phyloP scores from a whole-genome alignment of 2,113 vertebrate species.

The Eulemur rufifrons region DNA sequence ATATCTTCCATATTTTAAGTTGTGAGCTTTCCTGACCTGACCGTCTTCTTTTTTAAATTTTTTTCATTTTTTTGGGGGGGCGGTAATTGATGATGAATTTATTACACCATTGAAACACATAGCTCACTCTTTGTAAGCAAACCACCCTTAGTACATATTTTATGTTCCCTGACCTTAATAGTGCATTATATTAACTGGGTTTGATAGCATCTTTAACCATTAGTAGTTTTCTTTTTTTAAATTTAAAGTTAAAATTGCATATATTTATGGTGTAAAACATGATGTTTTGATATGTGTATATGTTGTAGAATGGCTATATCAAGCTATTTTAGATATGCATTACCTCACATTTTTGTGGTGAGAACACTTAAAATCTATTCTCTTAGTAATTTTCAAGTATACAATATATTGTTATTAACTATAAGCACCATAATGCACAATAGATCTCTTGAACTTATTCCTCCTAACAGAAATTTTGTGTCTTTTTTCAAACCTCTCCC shows the following conservation, averaged over 20 bases:
- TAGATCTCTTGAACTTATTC: not conserved
- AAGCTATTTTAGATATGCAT: not conserved
- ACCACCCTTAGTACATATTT: not conserved
- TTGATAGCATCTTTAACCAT: not conserved
- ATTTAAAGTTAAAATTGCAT: not conserved
- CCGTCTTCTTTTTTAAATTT: not conserved
- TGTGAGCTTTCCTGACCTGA: not conserved
- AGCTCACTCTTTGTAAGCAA: not conserved
- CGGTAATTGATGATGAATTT: not conserved
- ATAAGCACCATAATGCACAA: not conserved
- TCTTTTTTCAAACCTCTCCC: not conserved
- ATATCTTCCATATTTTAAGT: conserved; percentile 4
- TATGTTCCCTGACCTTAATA: not conserved
- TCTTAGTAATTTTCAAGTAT: not conserved
- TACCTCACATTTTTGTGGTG: not conserved
- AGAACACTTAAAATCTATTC: not conserved
- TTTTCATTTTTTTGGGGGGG: not conserved
- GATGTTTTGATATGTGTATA: not conserved
- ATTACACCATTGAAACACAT: not conserved
- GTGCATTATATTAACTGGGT: not conserved
- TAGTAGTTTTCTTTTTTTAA: not conserved
- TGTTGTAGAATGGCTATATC: not conserved
- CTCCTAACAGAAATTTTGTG: not conserved
- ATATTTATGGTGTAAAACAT: not conserved
- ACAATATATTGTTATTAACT: not conserved